Evolutionary conservation across 2,797 vertebrate species (phyloP), one percentile per base, ranked within the genome.

Genomic region (Pangasius sanitwongsei): DNA sequence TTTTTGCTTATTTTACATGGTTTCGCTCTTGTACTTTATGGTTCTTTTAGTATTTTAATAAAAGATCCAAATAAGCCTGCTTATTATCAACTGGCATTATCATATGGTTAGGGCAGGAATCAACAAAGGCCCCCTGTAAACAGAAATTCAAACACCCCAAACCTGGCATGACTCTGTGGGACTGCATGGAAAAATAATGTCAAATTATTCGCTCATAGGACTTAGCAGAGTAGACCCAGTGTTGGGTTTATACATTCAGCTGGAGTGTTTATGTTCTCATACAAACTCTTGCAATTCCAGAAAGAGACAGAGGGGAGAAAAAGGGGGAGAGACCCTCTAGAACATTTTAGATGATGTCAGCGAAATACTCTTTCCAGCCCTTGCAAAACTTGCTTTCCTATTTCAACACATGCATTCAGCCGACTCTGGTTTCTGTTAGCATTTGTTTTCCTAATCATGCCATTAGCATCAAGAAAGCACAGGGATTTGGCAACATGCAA

Each of bases 381-480:
- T 57, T 57, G 75, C 84, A 63, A 67, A 84, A 15, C 12, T 59
- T 3, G 41, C 0, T 67, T 59, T 83, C 83, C 28, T 16, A 85
- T 61, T 70, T 89, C 34, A 74, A 87, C 65, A 53, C 48, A 37
- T 83, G 78, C 86, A 34, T 57, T 80, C 85, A 69, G 87, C 83
- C 55, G 75, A 87, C 72, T 89, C 86, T 91, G 89, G 72, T 85
- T 91, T 90, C 83, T 87, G 82, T 89, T 89, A 86, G 83, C 74
- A 63, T 87, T 89, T 85, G 82, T 87, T 83, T 85, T 91, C 85
- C 63, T 78, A 85, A 70, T 90, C 88, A 63, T 88, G 80, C n/a
- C 34, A 85, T 89, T 78, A 74, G 31, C 67, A 87, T 25, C n/a
- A 87, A 72, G 65, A 61, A 37, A 87, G 83, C 50, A 69, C 61